Conservation (phyloP, 2,113 vertebrate species). For the Chitala chitala region DNA sequence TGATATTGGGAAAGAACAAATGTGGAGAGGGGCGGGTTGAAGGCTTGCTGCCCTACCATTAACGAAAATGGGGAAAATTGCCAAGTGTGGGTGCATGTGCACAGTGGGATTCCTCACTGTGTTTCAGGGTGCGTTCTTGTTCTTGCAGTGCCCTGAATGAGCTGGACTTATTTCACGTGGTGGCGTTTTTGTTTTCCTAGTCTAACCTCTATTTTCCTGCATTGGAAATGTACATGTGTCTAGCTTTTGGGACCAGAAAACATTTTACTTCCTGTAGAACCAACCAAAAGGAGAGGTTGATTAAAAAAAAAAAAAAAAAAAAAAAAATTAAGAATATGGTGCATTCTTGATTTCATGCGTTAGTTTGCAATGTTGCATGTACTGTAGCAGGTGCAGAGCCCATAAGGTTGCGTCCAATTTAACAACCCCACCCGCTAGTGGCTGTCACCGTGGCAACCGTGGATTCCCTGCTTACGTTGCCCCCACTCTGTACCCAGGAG, state of each 20-base stretch:
- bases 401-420: slow-evolving; percentile 53
- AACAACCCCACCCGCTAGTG: slow-evolving; percentile 51
- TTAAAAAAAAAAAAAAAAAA: no score
- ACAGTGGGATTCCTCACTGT: neutral
- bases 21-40: no score
- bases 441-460: slow-evolving; percentile 62
- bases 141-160: neutral
- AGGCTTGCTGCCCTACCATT: no score
- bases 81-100: neutral
- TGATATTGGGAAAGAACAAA: neutral
- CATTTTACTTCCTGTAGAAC: slow-evolving; percentile 17
- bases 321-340: no score
- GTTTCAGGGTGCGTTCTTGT: neutral
- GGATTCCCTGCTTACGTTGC: slow-evolving; percentile 48
- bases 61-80: neutral
- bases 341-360: slow-evolving; percentile 47
- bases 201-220: no score
- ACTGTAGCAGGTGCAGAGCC: slow-evolving; percentile 60
- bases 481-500: slow-evolving; percentile 30
- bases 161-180: no score
- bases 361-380: slow-evolving; percentile 49
- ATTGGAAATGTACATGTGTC: no score
- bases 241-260: no score
- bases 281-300: neutral
- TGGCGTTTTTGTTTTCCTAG: no score